Evolutionary conservation across 1,140 invertebrate genomes (phyloP), one percentile per base, ranked within the genome.

Genomic region (Holotrichia oblita): DNA sequence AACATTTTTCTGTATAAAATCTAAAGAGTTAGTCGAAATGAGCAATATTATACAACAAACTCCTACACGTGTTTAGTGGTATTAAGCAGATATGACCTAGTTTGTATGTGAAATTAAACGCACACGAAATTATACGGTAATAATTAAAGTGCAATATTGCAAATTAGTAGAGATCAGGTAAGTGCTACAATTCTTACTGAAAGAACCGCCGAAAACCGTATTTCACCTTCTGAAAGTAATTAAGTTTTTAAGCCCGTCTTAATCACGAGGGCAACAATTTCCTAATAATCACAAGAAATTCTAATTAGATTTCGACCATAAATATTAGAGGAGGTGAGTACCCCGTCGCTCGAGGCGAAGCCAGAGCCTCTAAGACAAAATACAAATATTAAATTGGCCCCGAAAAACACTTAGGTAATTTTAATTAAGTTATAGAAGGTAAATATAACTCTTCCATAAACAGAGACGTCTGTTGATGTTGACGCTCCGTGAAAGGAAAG

Each of bases 281-380:
- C 61, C 61, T 69, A 69, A 69, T 69, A 69, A 69, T 69, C 61
- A 69, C 61, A 69, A 69, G 61, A 69, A 69, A 34, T 69, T 69
- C 61, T 69, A 69, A 69, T 69, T 69, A 69, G 61, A 34, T 69
- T 69, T 69, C 61, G 22, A 69, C 61, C 61, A 69, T 69, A 69
- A 69, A 69, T 69, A 69, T 34, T 69, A 69, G 61, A 69, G 61
- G 61, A 10, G 24, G 61, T 27, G 61, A 69, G 22, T 10, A 22
- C 20, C 22, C 10, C 24, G 7, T 12, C 61, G 61, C 22, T 69
- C 22, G 8, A 69, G 61, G 61, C 61, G 61, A 69, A 14, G 61
- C 10, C 61, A 3, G 61, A 55, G 22, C 61, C 27, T 69, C 61
- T n/a, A 69, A 69, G 61, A 69, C 61, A 69, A 69, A 69, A 69